Base-by-base conservation (phyloP, 2,797 vertebrate genomes). In the Stomatorhinus walkeri region DNA sequence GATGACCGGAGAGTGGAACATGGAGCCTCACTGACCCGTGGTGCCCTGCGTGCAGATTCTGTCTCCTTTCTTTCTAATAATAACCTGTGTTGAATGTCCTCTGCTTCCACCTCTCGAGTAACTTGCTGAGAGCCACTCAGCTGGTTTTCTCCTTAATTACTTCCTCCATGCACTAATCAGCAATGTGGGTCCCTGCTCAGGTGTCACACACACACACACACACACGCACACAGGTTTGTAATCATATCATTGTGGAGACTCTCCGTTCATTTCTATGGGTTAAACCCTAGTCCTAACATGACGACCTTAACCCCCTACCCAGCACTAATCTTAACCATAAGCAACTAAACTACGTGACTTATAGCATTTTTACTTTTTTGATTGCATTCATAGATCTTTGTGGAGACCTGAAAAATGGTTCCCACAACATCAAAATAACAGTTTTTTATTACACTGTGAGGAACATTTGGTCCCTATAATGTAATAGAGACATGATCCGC, bases 91-190 rank as follows among this genome's bases (percentile, higher is more conserved):
- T 90, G 88, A 91, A 87, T 61, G 89, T 92, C 87, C 87, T 87
- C 87, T 85, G 90, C 84, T 89, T 90, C 88, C 88, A 54, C 89
- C 88, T 91, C 88, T 88, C 87, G 87, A 90, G 90, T 89, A 89
- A 90, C 88, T 88, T 87, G 90, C 90, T 88, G 90, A 90, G 87
- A 90, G 89, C 87, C 89, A 85, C 88, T 92, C 90, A 90, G 90
- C 91, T 92, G 92, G 91, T 91, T 91, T 32, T 91, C 89, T 87
- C 87, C 90, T 92, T 93, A 92, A 92, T 93, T 91, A 91, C 91
- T 88, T 88, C 89, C 91, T 89, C 64, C 85, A 87, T 28, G 46
- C 48, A 86, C 83, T 85, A 84, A 89, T 89, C 88, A 89, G 88
- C 88, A 85, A 56, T 46, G 61, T 84, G 14, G 83, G 28, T 59